phyloP scores from a whole-genome alignment of 2,888 invertebrate species.

The Philereme vetulata region DNA sequence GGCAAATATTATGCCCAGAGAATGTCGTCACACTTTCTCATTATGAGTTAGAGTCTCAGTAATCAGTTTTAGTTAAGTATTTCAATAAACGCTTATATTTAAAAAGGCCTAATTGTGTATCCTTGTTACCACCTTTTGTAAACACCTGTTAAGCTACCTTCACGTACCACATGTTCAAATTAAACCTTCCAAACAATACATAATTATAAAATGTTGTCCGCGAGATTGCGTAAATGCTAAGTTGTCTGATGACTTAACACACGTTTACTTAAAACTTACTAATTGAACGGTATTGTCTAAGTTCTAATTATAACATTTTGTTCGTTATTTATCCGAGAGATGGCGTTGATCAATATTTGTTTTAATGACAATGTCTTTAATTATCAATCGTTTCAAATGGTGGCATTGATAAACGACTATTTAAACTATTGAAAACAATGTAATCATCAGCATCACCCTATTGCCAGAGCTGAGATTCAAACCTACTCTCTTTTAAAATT shows the following conservation, averaged over 20 bases:
- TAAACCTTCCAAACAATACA: slow-evolving; percentile 41
- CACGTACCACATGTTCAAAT: slow-evolving; percentile 8
- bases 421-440: slow-evolving; percentile 9
- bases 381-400: slow-evolving; percentile 31
- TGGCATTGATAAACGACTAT: slow-evolving; percentile 21
- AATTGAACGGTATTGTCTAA: slow-evolving; percentile 44
- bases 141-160: not conserved
- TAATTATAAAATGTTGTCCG: slow-evolving; percentile 37
- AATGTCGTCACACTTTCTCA: no score
- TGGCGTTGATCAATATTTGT: slow-evolving; percentile 29
- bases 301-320: slow-evolving; percentile 21
- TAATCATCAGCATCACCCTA: not conserved
- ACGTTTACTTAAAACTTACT: slow-evolving; percentile 33
- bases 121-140: not conserved
- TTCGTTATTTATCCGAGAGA: slow-evolving; percentile 9
- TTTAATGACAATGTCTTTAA: slow-evolving; percentile 39
- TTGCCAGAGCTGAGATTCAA: not conserved
- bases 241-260: slow-evolving; percentile 30
- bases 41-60: no score
- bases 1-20: no score
- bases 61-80: no score
- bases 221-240: slow-evolving; percentile 41
- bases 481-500: not conserved
- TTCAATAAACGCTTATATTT: no score
- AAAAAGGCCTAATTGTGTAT: not conserved